Evolutionary conservation across 2,797 vertebrate species (phyloP).

Genomic region (Corythornis leucogaster): DNA sequence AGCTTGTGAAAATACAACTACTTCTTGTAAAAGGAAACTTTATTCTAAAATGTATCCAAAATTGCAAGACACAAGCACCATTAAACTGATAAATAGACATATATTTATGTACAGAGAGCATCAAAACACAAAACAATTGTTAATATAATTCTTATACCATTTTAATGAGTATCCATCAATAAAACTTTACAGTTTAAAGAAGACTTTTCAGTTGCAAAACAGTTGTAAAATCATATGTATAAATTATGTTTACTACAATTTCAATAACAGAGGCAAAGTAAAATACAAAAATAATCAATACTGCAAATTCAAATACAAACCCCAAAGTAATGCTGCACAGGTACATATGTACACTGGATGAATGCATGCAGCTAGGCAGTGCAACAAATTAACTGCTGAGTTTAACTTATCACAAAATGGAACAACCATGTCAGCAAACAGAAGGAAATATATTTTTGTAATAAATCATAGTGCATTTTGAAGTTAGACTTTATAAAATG

Average conservation of each 20-base stretch:
- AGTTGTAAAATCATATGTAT: slow-evolving; percentile 75
- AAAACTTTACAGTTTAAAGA: slow-evolving; percentile 77
- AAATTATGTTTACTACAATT: slow-evolving; percentile 75
- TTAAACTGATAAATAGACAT: slow-evolving; percentile 75
- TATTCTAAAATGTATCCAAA: slow-evolving; percentile 78
- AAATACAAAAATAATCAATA: slow-evolving; percentile 78
- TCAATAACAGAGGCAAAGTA: slow-evolving; percentile 73
- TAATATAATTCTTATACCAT: slow-evolving; percentile 77
- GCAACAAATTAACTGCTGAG: slow-evolving; percentile 71
- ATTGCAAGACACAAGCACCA: slow-evolving; percentile 71
- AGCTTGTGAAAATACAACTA: slow-evolving; percentile 65
- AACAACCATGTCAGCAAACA: slow-evolving; percentile 62
- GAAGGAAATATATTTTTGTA: slow-evolving; percentile 66
- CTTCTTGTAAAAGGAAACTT: slow-evolving; percentile 75
- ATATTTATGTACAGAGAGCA: slow-evolving; percentile 70
- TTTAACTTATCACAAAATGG: slow-evolving; percentile 71
- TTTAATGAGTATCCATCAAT: slow-evolving; percentile 75
- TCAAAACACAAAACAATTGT: slow-evolving; percentile 73
- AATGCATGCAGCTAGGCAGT: slow-evolving; percentile 72
- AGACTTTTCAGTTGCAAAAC: slow-evolving; percentile 75
- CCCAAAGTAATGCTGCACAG: slow-evolving; percentile 70
- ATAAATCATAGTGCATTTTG: slow-evolving; percentile 72
- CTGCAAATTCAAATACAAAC: slow-evolving; percentile 75
- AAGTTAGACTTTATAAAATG: slow-evolving; percentile 69
- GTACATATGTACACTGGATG: slow-evolving; percentile 69